Evolutionary conservation across 2,888 invertebrate species (phyloP), one percentile per base, ranked within the genome.

Genomic region (Rhaphigaster nebulosa): DNA sequence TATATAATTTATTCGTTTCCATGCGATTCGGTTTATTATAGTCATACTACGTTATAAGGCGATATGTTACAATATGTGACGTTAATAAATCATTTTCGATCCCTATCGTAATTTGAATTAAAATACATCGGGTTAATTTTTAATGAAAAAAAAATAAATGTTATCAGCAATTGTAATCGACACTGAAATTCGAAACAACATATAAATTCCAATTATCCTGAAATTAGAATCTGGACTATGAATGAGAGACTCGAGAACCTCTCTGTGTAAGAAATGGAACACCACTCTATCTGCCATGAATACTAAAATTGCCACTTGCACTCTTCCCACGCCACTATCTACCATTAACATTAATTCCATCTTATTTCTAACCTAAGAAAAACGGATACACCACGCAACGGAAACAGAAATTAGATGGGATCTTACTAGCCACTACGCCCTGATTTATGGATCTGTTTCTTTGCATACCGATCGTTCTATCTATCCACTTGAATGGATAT

Each of bases 291-390:
- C 29, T 18, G 70, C 15, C 20, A 70, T 29, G 70, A 70, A 70
- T 70, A 70, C 70, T 70, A 70, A 70, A 70, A 70, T 70, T 70
- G 70, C 70, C 70, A 70, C 70, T 70, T 70, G 34, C 70, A 70
- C 70, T 70, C 70, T 70, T 70, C 70, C 70, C 70, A 70, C 70
- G 70, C 18, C 70, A 70, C 20, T 70, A 70, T 70, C 70, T 18
- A 34, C 34, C 70, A 70, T 70, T 8, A 34, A 70, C 70, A 70
- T 70, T 70, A 70, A 70, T 70, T 70, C 70, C 70, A 70, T 70
- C 70, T 70, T 70, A 70, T 70, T 70, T 18, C 29, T 70, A 70
- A 34, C 34, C 70, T 34, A 34, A 70, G 70, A 70, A 70, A 70
- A 70, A 70, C 70, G 70, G 70, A 18, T 13, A n/a, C 60, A 60